A percentile compares a stretch with the other conserved stretches of the same genome.
These are phyloP conservation scores for Serilophus lunatus DNA, from an alignment of 2,113 vertebrate genomes.

Conservation along the genomic window DNA sequence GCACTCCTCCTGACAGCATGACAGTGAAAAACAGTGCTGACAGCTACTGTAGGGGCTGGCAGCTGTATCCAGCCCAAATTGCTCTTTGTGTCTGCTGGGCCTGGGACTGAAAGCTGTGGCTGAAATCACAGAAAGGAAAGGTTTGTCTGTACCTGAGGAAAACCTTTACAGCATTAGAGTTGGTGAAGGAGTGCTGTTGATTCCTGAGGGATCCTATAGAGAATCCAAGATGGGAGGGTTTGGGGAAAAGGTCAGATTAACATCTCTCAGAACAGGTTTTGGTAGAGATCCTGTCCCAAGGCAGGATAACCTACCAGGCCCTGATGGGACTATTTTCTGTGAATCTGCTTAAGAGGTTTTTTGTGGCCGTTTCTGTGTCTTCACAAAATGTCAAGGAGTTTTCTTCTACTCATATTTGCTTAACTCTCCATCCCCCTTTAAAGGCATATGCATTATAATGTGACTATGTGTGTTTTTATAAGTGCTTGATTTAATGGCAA, in stretches of 20 bases:
- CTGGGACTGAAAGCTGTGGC: neutral
- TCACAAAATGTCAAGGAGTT: neutral
- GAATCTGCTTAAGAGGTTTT: neutral
- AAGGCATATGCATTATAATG: neutral
- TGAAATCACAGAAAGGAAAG: neutral
- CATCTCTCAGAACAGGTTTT: neutral
- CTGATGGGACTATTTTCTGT: neutral
- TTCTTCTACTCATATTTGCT: neutral
- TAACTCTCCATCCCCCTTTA: neutral
- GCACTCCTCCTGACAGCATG: neutral
- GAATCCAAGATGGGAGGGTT: neutral
- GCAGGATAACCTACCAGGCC: neutral
- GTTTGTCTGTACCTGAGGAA: neutral
- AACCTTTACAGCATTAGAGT: neutral
- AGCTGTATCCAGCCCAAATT: neutral
- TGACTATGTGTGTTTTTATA: neutral
- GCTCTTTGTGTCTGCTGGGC: neutral
- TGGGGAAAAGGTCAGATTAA: neutral
- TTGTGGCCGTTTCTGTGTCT: neutral
- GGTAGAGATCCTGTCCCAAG: neutral
- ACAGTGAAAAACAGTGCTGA: neutral
- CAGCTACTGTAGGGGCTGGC: neutral
- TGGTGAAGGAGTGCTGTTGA: neutral
- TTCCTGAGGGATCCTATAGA: neutral
- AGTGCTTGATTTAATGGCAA: neutral